Evolutionary conservation across 2,797 vertebrate species (phyloP).

Genomic region (Acestrorhynchus altus): DNA sequence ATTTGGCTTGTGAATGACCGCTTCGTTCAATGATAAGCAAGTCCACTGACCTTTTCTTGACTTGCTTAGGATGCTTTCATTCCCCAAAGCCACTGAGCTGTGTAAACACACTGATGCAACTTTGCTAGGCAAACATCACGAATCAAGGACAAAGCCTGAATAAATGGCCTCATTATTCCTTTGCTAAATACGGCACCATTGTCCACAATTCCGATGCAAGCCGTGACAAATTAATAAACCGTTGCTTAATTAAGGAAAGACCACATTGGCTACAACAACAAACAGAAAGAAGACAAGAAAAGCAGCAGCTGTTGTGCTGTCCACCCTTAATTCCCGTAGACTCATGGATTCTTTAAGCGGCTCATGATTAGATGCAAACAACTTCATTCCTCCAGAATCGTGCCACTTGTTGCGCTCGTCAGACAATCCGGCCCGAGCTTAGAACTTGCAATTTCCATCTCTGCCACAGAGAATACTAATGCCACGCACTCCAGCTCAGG

Average conservation of each 20-base stretch:
- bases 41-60: conserved; percentile 40
- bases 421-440: neutral
- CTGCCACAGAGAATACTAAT: neutral
- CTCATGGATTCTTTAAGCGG: neutral
- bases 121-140: neutral
- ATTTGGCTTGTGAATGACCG: conserved; percentile 28
- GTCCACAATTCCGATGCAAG: neutral
- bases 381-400: neutral
- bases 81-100: conserved; percentile 21
- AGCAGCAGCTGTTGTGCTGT: conserved; percentile 1
- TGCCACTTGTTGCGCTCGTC: neutral
- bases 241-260: conserved; percentile 23
- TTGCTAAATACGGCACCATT: neutral
- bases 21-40: conserved; percentile 23
- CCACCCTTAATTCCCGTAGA: conserved; percentile 6
- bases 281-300: neutral
- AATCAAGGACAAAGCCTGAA: conserved; percentile 9
- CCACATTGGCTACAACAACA: neutral
- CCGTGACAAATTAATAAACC: conserved; percentile 4
- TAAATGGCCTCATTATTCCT: conserved; percentile 1
- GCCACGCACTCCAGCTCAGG: neutral
- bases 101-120: conserved; percentile 39
- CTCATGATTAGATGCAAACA: conserved; percentile 18
- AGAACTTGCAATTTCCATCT: conserved; percentile 1
- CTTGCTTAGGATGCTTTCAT: conserved; percentile 26